Evolutionary conservation across 2,113 vertebrate species (phyloP), one percentile per base, ranked within the genome.

Genomic region (Piaya cayana): DNA sequence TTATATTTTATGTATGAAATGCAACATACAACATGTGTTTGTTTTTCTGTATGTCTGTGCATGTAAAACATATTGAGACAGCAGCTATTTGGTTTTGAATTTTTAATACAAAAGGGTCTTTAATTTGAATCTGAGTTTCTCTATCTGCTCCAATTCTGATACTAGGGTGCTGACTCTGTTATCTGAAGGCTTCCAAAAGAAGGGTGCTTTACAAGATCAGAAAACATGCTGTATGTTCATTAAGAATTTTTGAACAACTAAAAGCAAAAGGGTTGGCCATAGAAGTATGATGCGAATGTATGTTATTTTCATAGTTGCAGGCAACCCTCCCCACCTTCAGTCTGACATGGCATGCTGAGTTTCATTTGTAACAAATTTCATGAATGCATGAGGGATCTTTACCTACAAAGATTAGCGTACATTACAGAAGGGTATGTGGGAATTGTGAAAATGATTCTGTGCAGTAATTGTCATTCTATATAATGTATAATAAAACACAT

Each of bases 171-270:
- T 95, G 83, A 81, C 32, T 91, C 42, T 87, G 62, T 85, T 93
- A 58, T 68, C 58, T 84, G 68, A 91, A 95, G 87, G n/a, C n/a
- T 91, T 92, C 27, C 30, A 52, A 77, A 86, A 42, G 74, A 82
- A 93, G 12, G 4, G 39, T 11, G 11, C 11, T 92, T 86, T 86
- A 37, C 8, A 14, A 70, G 49, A 67, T 88, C 63, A 90, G 76
- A 77, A 90, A 86, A 17, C 30, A 12, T 52, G 7, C 15, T 77
- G 68, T 69, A 20, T 42, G 21, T 10, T 78, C 82, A 72, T 63
- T 47, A 64, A 58, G 8, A 21, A 13, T 8, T 75, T 82, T 39
- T 76, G 15, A 95, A 53, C 10, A 64, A 29, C 2, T 7, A 5
- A 78, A 87, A 56, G 11, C 36, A 82, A 68, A 90, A 75, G 20